Evolutionary conservation across 1,140 invertebrate genomes (phyloP).

Genomic region (Macrobrachium rosenbergii): DNA sequence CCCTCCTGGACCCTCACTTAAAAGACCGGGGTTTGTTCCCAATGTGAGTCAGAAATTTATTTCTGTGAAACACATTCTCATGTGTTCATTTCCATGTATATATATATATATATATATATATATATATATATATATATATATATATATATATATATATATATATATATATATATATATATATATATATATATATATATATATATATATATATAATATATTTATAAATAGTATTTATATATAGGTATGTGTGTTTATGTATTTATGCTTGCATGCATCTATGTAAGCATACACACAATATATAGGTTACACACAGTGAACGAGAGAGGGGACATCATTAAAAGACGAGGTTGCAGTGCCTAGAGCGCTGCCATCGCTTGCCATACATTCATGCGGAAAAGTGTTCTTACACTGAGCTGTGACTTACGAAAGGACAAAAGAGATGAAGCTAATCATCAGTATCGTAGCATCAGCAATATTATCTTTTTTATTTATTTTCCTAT

Average conservation of each 20-base stretch:
- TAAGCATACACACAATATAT: constrained; percentile 6
- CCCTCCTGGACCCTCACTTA: no score
- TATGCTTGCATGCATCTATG: background rate
- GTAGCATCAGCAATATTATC: no score
- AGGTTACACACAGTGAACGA: background rate
- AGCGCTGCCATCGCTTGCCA: no score
- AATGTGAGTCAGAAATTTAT: no score
- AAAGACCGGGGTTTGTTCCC: no score
- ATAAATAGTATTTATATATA: constrained; percentile 9
- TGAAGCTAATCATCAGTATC: no score
- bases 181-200: constrained; percentile 36
- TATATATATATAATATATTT: constrained; percentile 21
- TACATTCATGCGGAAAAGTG: no score
- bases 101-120: constrained; percentile 14
- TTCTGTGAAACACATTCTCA: background rate
- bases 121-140: constrained; percentile 32
- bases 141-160: constrained; percentile 12
- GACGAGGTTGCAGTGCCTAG: background rate
- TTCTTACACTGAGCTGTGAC: background rate
- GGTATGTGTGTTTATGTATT: background rate
- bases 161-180: constrained; percentile 15
- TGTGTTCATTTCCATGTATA: background rate
- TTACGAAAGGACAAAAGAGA: no score
- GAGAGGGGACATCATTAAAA: background rate
- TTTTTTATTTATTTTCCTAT: no score